Evolutionary conservation across 2,113 vertebrate species (phyloP).

Genomic region (Neogobius melanostomus): DNA sequence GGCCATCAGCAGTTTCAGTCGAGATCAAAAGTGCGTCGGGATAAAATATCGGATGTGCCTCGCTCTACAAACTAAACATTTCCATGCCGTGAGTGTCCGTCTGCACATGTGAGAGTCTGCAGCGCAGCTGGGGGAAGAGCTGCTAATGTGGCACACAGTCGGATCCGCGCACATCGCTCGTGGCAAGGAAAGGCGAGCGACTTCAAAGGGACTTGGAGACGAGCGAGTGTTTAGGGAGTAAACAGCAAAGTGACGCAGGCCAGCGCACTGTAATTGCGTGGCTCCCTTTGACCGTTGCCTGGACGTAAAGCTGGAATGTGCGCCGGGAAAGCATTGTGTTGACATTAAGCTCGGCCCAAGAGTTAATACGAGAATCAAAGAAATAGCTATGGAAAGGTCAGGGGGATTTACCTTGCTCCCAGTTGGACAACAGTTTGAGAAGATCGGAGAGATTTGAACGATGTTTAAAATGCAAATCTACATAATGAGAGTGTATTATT

Average conservation of each 20-base stretch:
- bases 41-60: constrained; percentile 11
- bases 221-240: constrained; percentile 54
- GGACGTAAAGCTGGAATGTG: constrained; percentile 61
- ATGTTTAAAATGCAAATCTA: too few species aligned
- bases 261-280: constrained; percentile 53
- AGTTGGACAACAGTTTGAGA: neutral
- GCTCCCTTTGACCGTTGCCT: constrained; percentile 58
- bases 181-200: constrained; percentile 39
- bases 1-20: constrained; percentile 1
- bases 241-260: constrained; percentile 53
- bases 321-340: constrained; percentile 36
- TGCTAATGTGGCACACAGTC: constrained; percentile 32
- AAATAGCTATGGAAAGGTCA: neutral
- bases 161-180: constrained; percentile 18
- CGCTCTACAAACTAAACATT: neutral
- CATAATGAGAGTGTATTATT: too few species aligned
- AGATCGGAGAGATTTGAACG: neutral
- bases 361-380: neutral
- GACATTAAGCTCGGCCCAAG: constrained; percentile 22
- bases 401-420: neutral
- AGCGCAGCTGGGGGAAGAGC: neutral
- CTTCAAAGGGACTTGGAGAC: constrained; percentile 60
- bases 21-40: constrained; percentile 2
- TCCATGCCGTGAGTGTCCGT: constrained; percentile 3
- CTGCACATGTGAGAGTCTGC: constrained; percentile 5